Conservation (phyloP, 2,888 invertebrate genomes). For the Lamellibrachia satsuma region DNA sequence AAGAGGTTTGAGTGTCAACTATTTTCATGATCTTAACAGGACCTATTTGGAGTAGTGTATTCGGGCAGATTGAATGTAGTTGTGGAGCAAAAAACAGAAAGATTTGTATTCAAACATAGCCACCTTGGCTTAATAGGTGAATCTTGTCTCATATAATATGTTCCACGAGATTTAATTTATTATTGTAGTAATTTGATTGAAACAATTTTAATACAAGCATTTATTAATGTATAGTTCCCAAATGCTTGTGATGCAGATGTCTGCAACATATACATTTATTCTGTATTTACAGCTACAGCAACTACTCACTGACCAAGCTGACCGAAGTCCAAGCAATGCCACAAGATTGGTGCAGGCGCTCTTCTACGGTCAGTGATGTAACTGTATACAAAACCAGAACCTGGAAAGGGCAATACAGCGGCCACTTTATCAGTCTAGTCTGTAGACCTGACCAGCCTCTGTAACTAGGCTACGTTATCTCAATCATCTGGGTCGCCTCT, state of each 20-base stretch:
- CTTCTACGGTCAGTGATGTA: not conserved
- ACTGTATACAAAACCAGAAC: not conserved
- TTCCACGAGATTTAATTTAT: too few species aligned
- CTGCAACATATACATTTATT: not conserved
- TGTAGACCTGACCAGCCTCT: not conserved
- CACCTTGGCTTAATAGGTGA: too few species aligned
- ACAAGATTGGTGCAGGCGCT: not conserved
- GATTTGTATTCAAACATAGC: too few species aligned
- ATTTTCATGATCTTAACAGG: not conserved
- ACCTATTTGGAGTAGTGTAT: not conserved
- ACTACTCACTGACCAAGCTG: not conserved
- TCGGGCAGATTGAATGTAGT: too few species aligned
- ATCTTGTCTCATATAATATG: too few species aligned
- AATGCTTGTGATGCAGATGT: too few species aligned
- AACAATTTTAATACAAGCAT: too few species aligned
- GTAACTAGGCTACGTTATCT: too few species aligned
- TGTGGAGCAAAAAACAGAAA: too few species aligned
- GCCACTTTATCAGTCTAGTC: not conserved
- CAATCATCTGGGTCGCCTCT: too few species aligned
- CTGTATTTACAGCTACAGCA: not conserved
- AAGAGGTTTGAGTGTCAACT: not conserved
- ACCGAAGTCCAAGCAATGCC: not conserved
- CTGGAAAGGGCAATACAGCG: not conserved
- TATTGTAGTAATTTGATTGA: too few species aligned
- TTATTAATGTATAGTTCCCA: too few species aligned